Evolutionary conservation across 2,797 vertebrate genomes (phyloP), one percentile per base, ranked within the genome.

Genomic region (Catamblyrhynchus diadema): DNA sequence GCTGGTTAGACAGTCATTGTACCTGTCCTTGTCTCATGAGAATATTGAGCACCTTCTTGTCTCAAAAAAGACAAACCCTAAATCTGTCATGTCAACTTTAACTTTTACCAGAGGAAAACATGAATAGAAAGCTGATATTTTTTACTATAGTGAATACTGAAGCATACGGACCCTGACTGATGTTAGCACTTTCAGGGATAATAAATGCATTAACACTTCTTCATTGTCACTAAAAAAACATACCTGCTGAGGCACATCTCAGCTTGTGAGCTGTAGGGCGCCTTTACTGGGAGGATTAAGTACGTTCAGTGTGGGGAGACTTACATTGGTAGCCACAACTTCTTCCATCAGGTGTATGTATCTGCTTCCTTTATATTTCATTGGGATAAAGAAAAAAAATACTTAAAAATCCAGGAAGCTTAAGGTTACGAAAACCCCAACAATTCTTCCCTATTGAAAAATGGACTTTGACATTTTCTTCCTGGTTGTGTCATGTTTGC

Each of bases 201-300:
- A 82, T 93, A 92, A 92, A 95, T 96, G 61, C 10, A 48, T 92
- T 93, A 91, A 77, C 93, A 85, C 71, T 70, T 95, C 56, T 77
- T 94, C 78, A 91, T 91, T 82, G 56, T 53, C 14, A 3, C 42
- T 85, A 45, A 77, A 47, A 86, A 81, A 94, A 51, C 42, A 41
- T 47, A 56, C 59, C 48, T 94, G 88, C 74, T 90, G 25, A 59
- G 91, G 61, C 93, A 92, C 59, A 90, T 94, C 12, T 3, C 57
- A 70, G 60, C 41, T 42, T 86, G 54, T 66, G 39, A 88, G 90
- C 75, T 74, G n/a, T 33, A 33, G 22, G 64, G 67, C 12, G 0
- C 59, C 48, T 71, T 94, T 86, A 27, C 37, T 79, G 73, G 77
- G 28, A 93, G 32, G 42, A 62, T 71, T 53, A 81, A 45, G 21